These are phyloP conservation scores for Tolmerus cingulatus DNA, from an alignment of 2,888 invertebrate species.

Conservation along the genomic window DNA sequence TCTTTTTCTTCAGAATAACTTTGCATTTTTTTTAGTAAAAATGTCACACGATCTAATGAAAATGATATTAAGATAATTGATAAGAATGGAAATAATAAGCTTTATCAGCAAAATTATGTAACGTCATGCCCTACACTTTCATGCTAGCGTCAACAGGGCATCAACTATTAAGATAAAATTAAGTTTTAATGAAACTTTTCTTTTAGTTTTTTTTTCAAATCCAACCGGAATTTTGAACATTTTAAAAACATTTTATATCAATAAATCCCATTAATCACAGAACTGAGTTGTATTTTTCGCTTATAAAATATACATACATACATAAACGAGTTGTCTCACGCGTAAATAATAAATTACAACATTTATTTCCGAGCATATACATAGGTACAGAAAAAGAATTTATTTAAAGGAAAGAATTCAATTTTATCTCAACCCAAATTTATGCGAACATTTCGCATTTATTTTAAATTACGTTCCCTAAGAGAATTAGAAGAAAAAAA, in stretches of 20 bases:
- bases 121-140: not conserved
- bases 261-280: not conserved
- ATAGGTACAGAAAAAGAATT: not conserved
- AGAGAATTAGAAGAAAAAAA: not conserved
- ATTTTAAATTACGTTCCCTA: not conserved
- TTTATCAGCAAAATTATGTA: not conserved
- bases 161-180: not conserved
- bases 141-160: no score
- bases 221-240: not conserved
- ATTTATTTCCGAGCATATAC: not conserved
- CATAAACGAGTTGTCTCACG: not conserved
- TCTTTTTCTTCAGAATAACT: no score
- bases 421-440: not conserved
- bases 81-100: not conserved
- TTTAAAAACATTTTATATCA: not conserved
- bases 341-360: not conserved
- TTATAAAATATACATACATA: not conserved
- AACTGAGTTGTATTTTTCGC: not conserved
- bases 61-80: not conserved
- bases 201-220: not conserved
- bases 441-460: not conserved
- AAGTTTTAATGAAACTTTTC: not conserved
- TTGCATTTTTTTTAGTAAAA: not conserved
- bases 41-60: not conserved
- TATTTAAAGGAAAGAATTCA: not conserved